Evolutionary conservation across 2,888 invertebrate genomes (phyloP).

Genomic region (Eilema caniola): DNA sequence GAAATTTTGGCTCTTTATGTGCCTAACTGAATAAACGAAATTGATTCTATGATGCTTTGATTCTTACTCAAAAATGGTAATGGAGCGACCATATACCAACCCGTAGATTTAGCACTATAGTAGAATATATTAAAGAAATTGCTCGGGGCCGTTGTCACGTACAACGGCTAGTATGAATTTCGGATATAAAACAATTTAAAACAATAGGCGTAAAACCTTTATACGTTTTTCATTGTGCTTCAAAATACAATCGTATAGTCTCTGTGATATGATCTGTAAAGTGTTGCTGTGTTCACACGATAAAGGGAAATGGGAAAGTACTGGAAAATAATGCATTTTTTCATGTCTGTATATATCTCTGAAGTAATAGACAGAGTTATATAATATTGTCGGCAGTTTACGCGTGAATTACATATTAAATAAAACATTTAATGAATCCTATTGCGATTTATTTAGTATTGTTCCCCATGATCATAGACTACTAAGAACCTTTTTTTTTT

Average conservation of each 20-base stretch:
- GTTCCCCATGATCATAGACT: no score
- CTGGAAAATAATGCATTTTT: not conserved
- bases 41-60: no score
- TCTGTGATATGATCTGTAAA: not conserved
- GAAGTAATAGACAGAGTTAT: not conserved
- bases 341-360: not conserved
- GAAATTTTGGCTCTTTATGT: no score
- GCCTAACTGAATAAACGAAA: no score
- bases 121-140: not conserved
- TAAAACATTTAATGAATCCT: no score
- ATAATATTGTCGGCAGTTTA: no score
- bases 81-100: no score
- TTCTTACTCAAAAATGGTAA: no score
- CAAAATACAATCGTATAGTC: constrained; percentile 9
- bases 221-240: constrained; percentile 6
- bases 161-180: constrained; percentile 1
- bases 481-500: no score
- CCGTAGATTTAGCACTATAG: no score
- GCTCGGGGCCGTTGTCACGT: not conserved
- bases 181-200: constrained; percentile 10
- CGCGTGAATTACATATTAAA: no score
- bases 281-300: constrained; percentile 9
- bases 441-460: no score
- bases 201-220: constrained; percentile 12
- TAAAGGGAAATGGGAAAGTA: not conserved